Evolutionary conservation across 2,888 invertebrate genomes (phyloP).

Genomic region (Xylota segnis): DNA sequence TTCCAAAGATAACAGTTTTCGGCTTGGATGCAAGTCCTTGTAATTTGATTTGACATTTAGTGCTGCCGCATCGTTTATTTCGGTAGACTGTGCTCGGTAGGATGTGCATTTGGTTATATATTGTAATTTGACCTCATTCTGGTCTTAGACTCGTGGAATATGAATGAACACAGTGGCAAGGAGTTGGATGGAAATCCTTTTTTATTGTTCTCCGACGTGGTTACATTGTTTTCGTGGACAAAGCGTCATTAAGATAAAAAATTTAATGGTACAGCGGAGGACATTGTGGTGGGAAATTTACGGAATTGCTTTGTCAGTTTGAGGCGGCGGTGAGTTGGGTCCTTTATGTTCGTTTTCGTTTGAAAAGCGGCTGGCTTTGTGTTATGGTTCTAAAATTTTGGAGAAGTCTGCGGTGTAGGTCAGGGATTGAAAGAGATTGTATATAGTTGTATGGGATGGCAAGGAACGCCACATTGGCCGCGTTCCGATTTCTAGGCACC

Average conservation of each 20-base stretch:
- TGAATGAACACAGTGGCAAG: constrained; percentile 19
- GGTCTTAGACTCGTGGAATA: constrained; percentile 14
- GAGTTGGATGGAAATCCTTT: constrained; percentile 37
- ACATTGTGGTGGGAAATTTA: constrained; percentile 43
- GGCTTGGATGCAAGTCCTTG: constrained; percentile 51
- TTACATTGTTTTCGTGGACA: constrained; percentile 52
- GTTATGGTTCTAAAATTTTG: not conserved
- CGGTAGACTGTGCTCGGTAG: constrained; percentile 3
- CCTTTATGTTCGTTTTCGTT: not conserved
- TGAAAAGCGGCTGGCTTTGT: not conserved
- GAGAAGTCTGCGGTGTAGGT: not conserved
- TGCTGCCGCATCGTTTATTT: constrained; percentile 39
- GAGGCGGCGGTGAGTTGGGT: not conserved
- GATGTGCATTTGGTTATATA: constrained; percentile 66
- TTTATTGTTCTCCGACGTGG: constrained; percentile 32
- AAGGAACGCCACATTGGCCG: no score
- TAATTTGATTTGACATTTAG: constrained; percentile 75
- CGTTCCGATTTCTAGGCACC: no score
- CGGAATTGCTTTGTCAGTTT: constrained; percentile 1
- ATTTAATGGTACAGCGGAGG: constrained; percentile 47
- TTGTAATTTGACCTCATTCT: constrained; percentile 72
- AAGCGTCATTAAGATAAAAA: constrained; percentile 31
- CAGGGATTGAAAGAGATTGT: not conserved
- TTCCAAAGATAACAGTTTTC: constrained; percentile 52
- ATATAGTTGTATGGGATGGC: no score